Conservation (phyloP, 2,113 vertebrate genomes). For the Hyperopisus bebe region DNA sequence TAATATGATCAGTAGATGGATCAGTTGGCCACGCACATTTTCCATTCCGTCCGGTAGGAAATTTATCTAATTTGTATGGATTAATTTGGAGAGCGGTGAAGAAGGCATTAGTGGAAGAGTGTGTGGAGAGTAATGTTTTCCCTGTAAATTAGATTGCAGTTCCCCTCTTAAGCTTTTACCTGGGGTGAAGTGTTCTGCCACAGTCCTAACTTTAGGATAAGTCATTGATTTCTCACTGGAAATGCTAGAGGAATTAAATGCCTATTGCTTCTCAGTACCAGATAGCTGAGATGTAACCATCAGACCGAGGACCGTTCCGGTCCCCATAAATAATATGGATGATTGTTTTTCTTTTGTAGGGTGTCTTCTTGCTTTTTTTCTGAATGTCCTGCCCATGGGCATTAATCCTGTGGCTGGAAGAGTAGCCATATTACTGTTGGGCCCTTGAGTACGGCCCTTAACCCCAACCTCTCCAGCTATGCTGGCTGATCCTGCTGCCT, state of each 20-base stretch:
- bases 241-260: slow-evolving; percentile 37
- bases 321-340: not conserved
- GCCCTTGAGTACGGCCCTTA: too few species aligned
- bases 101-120: slow-evolving; percentile 23
- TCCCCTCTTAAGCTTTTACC: slow-evolving; percentile 21
- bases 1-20: not conserved
- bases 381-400: not conserved
- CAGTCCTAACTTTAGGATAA: slow-evolving; percentile 20
- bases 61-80: slow-evolving; percentile 36
- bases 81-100: slow-evolving; percentile 21
- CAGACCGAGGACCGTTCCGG: not conserved
- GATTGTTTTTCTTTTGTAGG: not conserved
- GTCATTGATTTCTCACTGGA: slow-evolving; percentile 45
- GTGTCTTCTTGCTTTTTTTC: not conserved
- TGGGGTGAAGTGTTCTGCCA: slow-evolving; percentile 18
- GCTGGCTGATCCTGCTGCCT: not conserved
- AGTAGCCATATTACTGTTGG: too few species aligned
- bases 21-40: not conserved
- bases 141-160: slow-evolving; percentile 22
- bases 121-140: slow-evolving; percentile 20
- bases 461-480: not conserved
- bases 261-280: slow-evolving; percentile 43
- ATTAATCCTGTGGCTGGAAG: not conserved
- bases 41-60: slow-evolving; percentile 22
- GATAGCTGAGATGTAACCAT: slow-evolving; percentile 3